Conservation (phyloP, 2,797 vertebrate genomes). For the Eupleurogrammus muticus region DNA sequence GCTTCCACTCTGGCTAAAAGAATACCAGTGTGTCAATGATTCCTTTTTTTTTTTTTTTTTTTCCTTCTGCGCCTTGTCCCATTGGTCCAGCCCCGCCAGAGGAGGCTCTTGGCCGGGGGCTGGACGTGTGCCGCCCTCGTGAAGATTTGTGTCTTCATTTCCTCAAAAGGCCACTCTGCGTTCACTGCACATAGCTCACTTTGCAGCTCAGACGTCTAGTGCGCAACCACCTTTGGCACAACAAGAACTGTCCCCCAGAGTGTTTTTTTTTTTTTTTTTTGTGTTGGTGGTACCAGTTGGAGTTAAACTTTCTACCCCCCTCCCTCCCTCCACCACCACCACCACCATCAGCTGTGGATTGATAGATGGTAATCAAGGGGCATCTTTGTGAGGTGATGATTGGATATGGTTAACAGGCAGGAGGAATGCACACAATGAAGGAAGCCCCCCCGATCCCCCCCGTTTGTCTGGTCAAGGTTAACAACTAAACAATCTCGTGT, state of each 20-base stretch:
- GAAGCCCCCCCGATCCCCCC: conserved; percentile 22
- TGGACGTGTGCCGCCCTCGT: conserved; percentile 61
- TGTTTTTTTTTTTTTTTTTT: too few species aligned
- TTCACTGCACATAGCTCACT: conserved; percentile 34
- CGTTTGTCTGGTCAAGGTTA: conserved; percentile 50
- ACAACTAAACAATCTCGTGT: conserved; percentile 50
- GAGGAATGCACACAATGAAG: conserved; percentile 61
- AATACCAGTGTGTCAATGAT: conserved; percentile 77
- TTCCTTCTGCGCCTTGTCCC: conserved; percentile 54
- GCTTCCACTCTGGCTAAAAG: conserved; percentile 74
- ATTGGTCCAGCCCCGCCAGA: conserved; percentile 60
- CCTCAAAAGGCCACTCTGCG: conserved; percentile 60
- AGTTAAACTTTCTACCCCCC: conserved; percentile 41
- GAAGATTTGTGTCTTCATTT: conserved; percentile 62
- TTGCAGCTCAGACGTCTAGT: conserved; percentile 34
- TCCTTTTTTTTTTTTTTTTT: conserved; percentile 73
- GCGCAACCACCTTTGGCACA: conserved; percentile 36
- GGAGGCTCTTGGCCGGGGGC: conserved; percentile 59
- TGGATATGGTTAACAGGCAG: conserved; percentile 56
- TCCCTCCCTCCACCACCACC: too few species aligned
- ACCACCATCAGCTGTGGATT: conserved; percentile 28
- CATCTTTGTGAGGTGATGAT: conserved; percentile 59
- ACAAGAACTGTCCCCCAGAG: conserved; percentile 27
- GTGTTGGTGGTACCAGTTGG: conserved; percentile 9
- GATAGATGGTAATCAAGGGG: conserved; percentile 58